Conservation (phyloP, 2,888 invertebrate genomes). For the Drosophila rubida region DNA sequence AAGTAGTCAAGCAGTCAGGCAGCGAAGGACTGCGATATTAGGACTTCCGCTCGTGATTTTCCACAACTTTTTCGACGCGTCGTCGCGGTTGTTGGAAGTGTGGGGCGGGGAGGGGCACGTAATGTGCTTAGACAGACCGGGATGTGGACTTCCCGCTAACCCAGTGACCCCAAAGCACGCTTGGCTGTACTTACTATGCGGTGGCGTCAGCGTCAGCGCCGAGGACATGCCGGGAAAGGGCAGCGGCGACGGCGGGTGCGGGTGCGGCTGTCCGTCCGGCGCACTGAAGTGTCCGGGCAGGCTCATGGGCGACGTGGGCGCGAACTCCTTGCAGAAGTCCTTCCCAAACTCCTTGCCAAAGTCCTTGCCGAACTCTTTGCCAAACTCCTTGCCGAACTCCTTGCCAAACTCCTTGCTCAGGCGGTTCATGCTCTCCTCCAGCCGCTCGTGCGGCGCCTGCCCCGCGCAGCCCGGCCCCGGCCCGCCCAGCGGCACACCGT, state of each 20-base stretch:
- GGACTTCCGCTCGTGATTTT: conserved; percentile 32
- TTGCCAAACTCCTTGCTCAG: conserved; percentile 83
- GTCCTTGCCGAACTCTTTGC: conserved; percentile 56
- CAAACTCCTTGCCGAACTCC: conserved; percentile 80
- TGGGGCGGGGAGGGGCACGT: neutral
- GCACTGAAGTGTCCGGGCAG: conserved; percentile 84
- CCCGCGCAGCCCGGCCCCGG: conserved; percentile 55
- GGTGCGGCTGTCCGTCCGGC: conserved; percentile 85
- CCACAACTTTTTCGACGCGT: neutral
- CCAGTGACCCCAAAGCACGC: conserved; percentile 56
- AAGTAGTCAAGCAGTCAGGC: neutral
- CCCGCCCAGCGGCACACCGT: conserved; percentile 33
- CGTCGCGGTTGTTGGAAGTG: no score
- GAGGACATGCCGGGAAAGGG: conserved; percentile 88
- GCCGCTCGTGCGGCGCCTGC: conserved; percentile 82
- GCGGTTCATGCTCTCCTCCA: conserved; percentile 84
- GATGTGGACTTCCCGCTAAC: conserved; percentile 46
- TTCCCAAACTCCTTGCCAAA: conserved; percentile 58
- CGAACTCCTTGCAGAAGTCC: conserved; percentile 67
- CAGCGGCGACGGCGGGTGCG: conserved; percentile 87
- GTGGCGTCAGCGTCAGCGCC: conserved; percentile 92
- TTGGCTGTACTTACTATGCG: conserved; percentile 89
- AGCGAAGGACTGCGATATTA: conserved; percentile 22
- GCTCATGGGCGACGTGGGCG: conserved; percentile 85
- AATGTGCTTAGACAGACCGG: conserved; percentile 29